Conservation (phyloP, 1,140 invertebrate genomes). For the Penaeus japonicus region DNA sequence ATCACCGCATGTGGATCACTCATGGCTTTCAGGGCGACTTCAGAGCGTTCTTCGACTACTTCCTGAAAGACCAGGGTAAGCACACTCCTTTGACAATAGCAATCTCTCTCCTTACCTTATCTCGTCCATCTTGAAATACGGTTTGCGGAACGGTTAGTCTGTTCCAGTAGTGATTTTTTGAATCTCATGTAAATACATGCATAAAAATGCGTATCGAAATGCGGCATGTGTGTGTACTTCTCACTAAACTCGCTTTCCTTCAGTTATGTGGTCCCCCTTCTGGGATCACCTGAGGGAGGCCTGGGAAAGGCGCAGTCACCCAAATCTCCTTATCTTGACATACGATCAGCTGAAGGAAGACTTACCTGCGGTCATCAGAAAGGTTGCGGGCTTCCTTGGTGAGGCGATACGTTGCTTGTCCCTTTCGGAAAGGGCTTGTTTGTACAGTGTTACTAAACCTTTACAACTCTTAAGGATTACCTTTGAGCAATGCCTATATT, state of each 20-base stretch:
- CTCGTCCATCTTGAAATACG: neutral
- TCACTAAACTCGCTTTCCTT: neutral
- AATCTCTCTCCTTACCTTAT: neutral
- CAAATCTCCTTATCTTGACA: conserved; percentile 40
- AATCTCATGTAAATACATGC: too few relatives aligned
- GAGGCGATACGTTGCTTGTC: neutral
- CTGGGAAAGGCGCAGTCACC: conserved; percentile 17
- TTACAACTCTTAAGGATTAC: too few relatives aligned
- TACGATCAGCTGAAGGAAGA: conserved; percentile 52
- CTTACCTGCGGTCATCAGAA: neutral
- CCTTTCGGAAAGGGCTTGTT: too few relatives aligned
- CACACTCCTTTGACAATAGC: neutral
- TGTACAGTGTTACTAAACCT: too few relatives aligned
- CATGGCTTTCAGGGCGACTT: conserved; percentile 73
- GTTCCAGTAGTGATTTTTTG: too few relatives aligned
- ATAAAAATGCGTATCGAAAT: too few relatives aligned
- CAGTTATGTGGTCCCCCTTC: conserved; percentile 39
- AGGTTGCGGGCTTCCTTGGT: conserved; percentile 29
- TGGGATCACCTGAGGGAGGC: conserved; percentile 40
- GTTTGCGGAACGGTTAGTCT: too few relatives aligned
- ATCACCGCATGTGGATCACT: conserved; percentile 75
- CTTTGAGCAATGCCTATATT: too few relatives aligned
- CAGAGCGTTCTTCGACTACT: conserved; percentile 81
- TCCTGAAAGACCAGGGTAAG: conserved; percentile 65
- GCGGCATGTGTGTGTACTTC: too few relatives aligned